These are phyloP conservation scores for Fundulus diaphanus DNA, from an alignment of 2,797 vertebrate genomes.

Conservation along the genomic window DNA sequence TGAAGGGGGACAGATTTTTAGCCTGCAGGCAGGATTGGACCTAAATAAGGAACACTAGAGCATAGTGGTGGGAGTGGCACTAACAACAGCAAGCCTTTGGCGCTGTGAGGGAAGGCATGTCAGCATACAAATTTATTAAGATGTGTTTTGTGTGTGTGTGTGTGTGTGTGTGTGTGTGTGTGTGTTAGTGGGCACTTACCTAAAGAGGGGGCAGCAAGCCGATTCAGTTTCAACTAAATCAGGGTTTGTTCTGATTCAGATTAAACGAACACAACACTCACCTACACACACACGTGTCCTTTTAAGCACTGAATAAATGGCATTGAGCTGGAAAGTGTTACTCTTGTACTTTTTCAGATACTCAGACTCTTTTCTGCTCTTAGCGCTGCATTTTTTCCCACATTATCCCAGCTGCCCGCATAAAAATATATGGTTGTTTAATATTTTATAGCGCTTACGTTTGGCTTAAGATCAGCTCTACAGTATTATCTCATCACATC, in stretches of 20 bases:
- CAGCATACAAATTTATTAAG: slow-evolving; percentile 32
- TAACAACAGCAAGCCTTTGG: slow-evolving; percentile 45
- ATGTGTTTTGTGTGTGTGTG: slow-evolving; percentile 7
- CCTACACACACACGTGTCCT: slow-evolving; percentile 31
- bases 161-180: slow-evolving; percentile 18
- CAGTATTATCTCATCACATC: slow-evolving; percentile 23
- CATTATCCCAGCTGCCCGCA: slow-evolving; percentile 27
- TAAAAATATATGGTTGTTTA: slow-evolving; percentile 27
- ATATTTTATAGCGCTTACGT: slow-evolving; percentile 14
- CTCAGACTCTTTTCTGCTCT: slow-evolving; percentile 14
- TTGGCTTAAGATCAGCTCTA: slow-evolving; percentile 17
- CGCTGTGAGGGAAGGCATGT: slow-evolving; percentile 40
- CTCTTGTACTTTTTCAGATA: slow-evolving; percentile 27
- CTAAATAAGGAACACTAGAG: slow-evolving; percentile 71
- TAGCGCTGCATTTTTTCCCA: slow-evolving; percentile 21
- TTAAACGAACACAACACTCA: slow-evolving; percentile 38
- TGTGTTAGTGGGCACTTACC: background rate
- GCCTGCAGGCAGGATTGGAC: slow-evolving; percentile 61
- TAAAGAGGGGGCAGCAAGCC: slow-evolving; percentile 19
- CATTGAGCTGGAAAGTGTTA: slow-evolving; percentile 37
- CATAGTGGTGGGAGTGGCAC: slow-evolving; percentile 62
- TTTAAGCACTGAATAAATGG: slow-evolving; percentile 36
- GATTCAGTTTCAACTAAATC: slow-evolving; percentile 56
- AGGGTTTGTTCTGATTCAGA: slow-evolving; percentile 58
- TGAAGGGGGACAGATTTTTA: slow-evolving; percentile 68